These are phyloP conservation scores for Clarias fuscus DNA, from an alignment of 2,797 vertebrate species.

Conservation along the genomic window DNA sequence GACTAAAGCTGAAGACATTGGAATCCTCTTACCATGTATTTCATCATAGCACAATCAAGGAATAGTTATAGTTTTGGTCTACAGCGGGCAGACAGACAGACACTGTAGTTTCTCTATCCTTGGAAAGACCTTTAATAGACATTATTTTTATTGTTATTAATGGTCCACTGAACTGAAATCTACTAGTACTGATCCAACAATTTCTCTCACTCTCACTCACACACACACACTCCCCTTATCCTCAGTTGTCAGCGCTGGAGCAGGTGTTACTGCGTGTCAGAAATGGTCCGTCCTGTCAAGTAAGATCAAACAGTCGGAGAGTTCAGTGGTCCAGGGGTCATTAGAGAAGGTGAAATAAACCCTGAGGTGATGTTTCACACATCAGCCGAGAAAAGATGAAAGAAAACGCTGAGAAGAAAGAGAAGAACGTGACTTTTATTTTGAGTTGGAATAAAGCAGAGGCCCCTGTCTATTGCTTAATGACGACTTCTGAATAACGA, in stretches of 20 bases:
- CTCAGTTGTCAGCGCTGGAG: conserved; percentile 9
- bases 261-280: conserved; percentile 46
- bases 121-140: background rate
- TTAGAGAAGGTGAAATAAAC: conserved; percentile 30
- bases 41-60: conserved; percentile 44
- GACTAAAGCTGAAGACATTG: background rate
- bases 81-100: background rate
- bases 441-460: background rate
- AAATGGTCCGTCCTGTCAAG: conserved; percentile 33
- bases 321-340: conserved; percentile 37
- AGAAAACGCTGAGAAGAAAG: conserved; percentile 18
- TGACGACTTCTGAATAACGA: background rate
- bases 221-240: background rate
- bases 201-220: background rate
- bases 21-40: conserved; percentile 27
- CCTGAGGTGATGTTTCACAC: conserved; percentile 36
- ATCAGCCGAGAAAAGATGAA: conserved; percentile 34
- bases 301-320: conserved; percentile 48
- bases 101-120: background rate
- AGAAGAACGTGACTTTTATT: conserved; percentile 35
- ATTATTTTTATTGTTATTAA: background rate
- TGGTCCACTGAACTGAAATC: background rate
- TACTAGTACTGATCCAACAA: background rate
- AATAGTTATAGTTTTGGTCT: conserved; percentile 24
- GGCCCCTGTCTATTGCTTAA: background rate